Evolutionary conservation across 2,888 invertebrate species (phyloP).

Genomic region (Rhodophaea formosa): DNA sequence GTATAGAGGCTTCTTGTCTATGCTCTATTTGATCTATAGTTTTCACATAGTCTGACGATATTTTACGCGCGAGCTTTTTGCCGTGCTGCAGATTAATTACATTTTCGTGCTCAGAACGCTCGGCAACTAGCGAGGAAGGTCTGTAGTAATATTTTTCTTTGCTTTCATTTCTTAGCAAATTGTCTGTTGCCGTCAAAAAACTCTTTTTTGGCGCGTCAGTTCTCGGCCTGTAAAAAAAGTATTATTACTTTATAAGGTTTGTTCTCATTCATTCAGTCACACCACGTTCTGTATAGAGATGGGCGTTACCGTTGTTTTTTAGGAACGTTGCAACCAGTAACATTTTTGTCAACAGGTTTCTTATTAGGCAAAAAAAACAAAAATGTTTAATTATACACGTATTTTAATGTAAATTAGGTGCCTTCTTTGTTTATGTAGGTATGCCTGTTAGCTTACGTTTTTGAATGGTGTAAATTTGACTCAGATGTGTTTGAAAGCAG

Average conservation of each 20-base stretch:
- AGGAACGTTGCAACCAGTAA: too few relatives aligned
- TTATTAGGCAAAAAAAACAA: too few relatives aligned
- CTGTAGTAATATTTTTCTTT: constrained; percentile 38
- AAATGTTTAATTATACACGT: too few relatives aligned
- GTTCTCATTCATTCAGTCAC: too few relatives aligned
- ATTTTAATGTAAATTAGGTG: too few relatives aligned
- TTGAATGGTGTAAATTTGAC: too few relatives aligned
- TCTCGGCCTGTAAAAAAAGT: constrained; percentile 38
- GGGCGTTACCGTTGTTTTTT: too few relatives aligned
- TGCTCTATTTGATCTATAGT: constrained; percentile 53
- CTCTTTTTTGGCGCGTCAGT: constrained; percentile 34
- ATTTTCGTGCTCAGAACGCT: constrained; percentile 41
- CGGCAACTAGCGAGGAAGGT: constrained; percentile 33
- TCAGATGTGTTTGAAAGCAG: too few relatives aligned
- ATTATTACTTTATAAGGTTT: not conserved
- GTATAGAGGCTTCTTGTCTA: constrained; percentile 43
- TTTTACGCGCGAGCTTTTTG: constrained; percentile 50
- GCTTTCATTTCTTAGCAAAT: constrained; percentile 33
- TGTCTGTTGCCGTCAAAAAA: not conserved
- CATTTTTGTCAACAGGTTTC: too few relatives aligned
- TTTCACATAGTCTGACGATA: constrained; percentile 65
- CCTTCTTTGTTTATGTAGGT: too few relatives aligned
- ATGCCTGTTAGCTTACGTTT: too few relatives aligned
- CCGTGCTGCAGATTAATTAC: constrained; percentile 56
- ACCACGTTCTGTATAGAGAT: too few relatives aligned